Evolutionary conservation across 2,888 invertebrate genomes (phyloP).

Genomic region (Apantesis nais): DNA sequence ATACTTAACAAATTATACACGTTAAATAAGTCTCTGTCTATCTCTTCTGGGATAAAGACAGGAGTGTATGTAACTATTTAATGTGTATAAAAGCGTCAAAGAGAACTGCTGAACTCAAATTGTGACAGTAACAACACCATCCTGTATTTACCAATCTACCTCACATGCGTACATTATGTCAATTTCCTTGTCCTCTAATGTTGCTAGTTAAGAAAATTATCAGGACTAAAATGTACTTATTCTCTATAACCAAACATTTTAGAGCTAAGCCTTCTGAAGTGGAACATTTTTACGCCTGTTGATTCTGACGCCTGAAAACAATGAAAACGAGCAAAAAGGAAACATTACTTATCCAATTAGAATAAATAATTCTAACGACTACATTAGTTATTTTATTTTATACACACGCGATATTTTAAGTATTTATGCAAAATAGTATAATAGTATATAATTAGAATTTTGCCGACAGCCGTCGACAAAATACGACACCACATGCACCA

Average conservation of each 20-base stretch:
- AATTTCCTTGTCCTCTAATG: neutral
- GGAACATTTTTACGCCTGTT: slow-evolving; percentile 9
- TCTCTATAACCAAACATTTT: neutral
- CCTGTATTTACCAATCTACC: slow-evolving; percentile 14
- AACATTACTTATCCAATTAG: neutral
- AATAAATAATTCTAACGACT: neutral
- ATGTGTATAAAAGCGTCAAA: neutral
- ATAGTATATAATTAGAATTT: neutral
- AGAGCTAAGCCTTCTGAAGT: slow-evolving; percentile 4
- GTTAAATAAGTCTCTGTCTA: neutral
- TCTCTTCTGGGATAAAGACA: neutral
- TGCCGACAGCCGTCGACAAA: neutral
- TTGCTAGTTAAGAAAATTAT: neutral
- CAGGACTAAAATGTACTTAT: neutral
- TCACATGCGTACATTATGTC: neutral
- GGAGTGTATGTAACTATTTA: neutral
- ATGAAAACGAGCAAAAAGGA: neutral
- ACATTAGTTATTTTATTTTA: neutral
- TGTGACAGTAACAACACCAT: slow-evolving; percentile 3
- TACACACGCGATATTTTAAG: slow-evolving; percentile 1
- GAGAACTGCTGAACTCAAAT: neutral
- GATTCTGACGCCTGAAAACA: slow-evolving; percentile 10
- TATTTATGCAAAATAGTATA: neutral
- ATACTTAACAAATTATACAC: too few species aligned
- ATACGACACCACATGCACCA: too few species aligned